Conservation (phyloP, 2,113 vertebrate species). For the Synodontis membranacea region DNA sequence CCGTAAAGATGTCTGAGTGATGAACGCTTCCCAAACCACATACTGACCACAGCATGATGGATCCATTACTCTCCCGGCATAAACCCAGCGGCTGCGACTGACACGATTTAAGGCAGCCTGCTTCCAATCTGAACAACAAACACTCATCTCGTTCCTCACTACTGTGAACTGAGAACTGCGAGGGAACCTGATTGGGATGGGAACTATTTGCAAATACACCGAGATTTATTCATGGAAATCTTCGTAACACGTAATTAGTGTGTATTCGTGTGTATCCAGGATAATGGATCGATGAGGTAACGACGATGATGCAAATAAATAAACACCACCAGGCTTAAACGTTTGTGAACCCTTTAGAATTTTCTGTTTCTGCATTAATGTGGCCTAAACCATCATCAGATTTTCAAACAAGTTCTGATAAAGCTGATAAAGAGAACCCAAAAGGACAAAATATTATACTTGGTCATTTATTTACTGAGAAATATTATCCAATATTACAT, state of each 20-base stretch:
- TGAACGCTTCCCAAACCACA: constrained; percentile 48
- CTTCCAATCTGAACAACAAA: constrained; percentile 39
- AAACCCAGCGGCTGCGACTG: constrained; percentile 44
- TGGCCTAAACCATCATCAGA: no score
- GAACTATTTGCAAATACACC: not conserved
- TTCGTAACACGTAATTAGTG: not conserved
- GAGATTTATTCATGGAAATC: not conserved
- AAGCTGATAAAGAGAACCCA: no score
- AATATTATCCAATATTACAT: no score
- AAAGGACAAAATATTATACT: no score
- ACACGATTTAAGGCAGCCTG: constrained; percentile 11
- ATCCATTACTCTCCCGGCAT: constrained; percentile 49
- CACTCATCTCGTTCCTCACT: not conserved
- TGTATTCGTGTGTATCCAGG: not conserved
- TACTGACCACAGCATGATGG: constrained; percentile 44
- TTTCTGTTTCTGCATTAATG: no score
- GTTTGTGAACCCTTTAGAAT: no score
- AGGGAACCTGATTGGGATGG: not conserved
- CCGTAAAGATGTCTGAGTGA: constrained; percentile 56
- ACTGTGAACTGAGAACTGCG: not conserved
- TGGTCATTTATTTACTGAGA: no score
- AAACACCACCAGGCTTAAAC: no score
- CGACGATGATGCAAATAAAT: not conserved
- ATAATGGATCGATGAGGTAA: not conserved
- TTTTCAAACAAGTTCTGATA: no score